phyloP scores from a whole-genome alignment of 2,797 vertebrate species.

The Loriculus beryllinus region DNA sequence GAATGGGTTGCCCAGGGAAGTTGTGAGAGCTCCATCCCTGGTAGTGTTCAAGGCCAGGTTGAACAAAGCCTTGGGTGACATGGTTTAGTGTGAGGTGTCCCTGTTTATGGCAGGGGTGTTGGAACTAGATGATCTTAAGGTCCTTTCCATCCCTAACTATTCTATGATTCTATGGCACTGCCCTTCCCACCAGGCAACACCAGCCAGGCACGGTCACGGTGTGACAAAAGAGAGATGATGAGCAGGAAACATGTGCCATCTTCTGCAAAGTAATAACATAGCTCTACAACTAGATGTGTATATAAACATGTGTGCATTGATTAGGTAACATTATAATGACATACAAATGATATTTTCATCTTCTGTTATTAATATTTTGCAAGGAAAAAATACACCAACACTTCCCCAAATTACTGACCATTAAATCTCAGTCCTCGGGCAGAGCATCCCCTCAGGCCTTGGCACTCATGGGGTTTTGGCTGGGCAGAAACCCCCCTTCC shows the following conservation, averaged over 20 bases:
- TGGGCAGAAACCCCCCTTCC: not conserved
- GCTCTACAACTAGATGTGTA: accelerated
- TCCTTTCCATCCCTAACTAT: too few species aligned
- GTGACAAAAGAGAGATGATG: not conserved
- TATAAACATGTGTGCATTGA: accelerated
- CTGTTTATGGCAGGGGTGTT: too few species aligned
- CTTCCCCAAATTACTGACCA: accelerated
- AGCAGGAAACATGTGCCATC: not conserved
- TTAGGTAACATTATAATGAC: accelerated
- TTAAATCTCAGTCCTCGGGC: not conserved
- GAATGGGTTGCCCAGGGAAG: too few species aligned
- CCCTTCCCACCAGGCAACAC: not conserved
- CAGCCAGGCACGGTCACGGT: accelerated
- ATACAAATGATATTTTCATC: accelerated
- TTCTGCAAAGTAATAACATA: not conserved
- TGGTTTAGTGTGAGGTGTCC: too few species aligned
- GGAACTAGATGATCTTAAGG: too few species aligned
- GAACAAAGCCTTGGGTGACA: too few species aligned
- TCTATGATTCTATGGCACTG: not conserved
- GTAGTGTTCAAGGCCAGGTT: too few species aligned
- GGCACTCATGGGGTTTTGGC: accelerated
- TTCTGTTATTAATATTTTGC: accelerated
- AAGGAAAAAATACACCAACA: accelerated
- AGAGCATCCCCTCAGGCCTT: not conserved
- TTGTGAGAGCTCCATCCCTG: too few species aligned